Evolutionary conservation across 2,888 invertebrate genomes (phyloP).

Genomic region (Sinhomidia bicolor): DNA sequence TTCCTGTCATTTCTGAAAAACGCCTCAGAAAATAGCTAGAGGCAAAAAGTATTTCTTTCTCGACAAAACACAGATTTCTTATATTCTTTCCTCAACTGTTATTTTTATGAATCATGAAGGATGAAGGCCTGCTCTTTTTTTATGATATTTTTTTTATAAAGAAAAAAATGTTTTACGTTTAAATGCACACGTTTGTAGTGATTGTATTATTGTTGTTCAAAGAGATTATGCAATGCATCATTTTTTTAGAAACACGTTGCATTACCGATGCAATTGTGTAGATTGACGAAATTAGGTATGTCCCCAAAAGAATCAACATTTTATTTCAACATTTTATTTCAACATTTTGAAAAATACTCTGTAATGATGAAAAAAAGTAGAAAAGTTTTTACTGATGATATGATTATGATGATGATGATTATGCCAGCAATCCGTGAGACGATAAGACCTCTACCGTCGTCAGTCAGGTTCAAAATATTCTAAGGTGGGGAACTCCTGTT

Average conservation of each 20-base stretch:
- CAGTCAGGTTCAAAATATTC: too few species aligned
- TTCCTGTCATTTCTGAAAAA: constrained; percentile 74
- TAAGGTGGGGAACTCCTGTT: too few species aligned
- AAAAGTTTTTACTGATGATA: too few species aligned
- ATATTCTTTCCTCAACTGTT: constrained; percentile 30
- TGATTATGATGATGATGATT: too few species aligned
- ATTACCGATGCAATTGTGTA: too few species aligned
- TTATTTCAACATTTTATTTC: too few species aligned
- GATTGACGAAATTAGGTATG: too few species aligned
- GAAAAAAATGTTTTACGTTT: not conserved
- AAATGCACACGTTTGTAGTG: not conserved
- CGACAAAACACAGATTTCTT: constrained; percentile 56
- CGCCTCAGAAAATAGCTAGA: constrained; percentile 71
- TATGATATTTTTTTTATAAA: not conserved
- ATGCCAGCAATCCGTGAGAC: too few species aligned
- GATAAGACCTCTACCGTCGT: too few species aligned
- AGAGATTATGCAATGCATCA: constrained; percentile 10
- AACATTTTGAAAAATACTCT: too few species aligned
- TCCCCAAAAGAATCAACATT: too few species aligned
- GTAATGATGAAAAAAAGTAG: too few species aligned
- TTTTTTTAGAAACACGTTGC: not conserved
- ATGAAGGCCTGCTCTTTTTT: constrained; percentile 4
- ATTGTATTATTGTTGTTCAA: not conserved
- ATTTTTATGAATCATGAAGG: not conserved
- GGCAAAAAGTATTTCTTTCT: constrained; percentile 65